Evolutionary conservation across 2,113 vertebrate species (phyloP).

Genomic region (Corynorhinus townsendii): DNA sequence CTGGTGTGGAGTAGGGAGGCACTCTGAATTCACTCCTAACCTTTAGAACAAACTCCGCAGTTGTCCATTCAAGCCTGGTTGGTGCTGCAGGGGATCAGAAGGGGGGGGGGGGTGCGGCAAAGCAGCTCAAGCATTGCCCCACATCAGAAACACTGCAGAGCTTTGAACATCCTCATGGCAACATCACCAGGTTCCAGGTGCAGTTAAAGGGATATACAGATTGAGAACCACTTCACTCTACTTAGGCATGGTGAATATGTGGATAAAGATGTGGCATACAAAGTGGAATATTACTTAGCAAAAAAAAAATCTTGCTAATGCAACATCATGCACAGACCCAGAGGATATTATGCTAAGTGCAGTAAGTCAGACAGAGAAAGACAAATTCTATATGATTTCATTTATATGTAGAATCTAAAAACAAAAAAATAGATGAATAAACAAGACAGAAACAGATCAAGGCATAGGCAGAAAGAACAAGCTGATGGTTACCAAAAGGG

Average conservation of each 20-base stretch:
- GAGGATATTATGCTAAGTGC: background rate
- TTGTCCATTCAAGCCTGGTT: background rate
- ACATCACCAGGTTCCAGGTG: background rate
- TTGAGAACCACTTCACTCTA: background rate
- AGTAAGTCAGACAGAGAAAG: background rate
- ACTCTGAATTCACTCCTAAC: background rate
- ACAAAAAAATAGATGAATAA: background rate
- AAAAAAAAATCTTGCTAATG: background rate
- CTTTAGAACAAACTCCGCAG: background rate
- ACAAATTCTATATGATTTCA: background rate
- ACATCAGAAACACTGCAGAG: background rate
- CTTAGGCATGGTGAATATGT: background rate
- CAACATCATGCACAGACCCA: background rate
- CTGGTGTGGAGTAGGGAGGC: background rate
- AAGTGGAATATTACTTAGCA: background rate
- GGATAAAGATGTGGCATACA: background rate
- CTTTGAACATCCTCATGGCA: background rate
- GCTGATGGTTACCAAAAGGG: background rate
- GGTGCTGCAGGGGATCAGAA: background rate
- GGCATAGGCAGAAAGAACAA: background rate
- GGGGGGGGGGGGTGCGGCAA: no score
- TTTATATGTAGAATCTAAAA: background rate
- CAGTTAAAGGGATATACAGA: background rate
- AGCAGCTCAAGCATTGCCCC: background rate
- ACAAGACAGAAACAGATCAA: background rate